Conservation (phyloP, 2,113 vertebrate genomes). For the Hyperopisus bebe region DNA sequence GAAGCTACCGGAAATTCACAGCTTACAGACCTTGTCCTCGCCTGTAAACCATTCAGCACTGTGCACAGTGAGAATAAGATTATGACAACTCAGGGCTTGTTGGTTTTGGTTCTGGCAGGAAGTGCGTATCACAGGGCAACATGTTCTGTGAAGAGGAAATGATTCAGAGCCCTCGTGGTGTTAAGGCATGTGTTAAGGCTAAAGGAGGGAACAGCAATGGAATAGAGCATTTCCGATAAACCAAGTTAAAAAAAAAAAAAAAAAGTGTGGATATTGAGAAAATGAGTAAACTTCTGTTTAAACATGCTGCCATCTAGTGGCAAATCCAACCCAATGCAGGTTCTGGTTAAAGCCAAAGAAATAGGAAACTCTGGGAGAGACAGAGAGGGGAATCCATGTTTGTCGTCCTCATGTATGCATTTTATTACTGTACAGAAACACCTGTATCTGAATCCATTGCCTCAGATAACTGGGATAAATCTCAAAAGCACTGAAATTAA, state of each 20-base stretch:
- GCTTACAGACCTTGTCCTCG: neutral
- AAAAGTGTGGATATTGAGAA: neutral
- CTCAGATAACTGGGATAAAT: neutral
- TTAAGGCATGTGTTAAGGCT: neutral
- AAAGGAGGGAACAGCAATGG: neutral
- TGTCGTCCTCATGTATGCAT: neutral
- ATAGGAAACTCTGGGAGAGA: neutral
- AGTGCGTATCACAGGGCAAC: neutral
- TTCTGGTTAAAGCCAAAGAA: neutral
- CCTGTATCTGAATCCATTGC: neutral
- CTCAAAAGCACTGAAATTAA: neutral
- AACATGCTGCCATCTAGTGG: constrained; percentile 34
- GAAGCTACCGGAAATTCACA: neutral
- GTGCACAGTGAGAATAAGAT: neutral
- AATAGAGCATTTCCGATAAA: neutral
- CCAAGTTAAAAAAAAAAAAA: neutral
- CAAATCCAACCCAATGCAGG: neutral
- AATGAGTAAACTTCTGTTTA: neutral
- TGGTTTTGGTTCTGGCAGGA: neutral
- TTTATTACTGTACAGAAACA: neutral
- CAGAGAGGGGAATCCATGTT: neutral
- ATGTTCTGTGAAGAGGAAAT: neutral
- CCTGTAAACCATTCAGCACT: neutral
- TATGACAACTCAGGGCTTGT: neutral
- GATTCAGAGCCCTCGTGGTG: neutral